phyloP scores from a whole-genome alignment of 92 coral and sea anemone species.

The Actinernus sp. region DNA sequence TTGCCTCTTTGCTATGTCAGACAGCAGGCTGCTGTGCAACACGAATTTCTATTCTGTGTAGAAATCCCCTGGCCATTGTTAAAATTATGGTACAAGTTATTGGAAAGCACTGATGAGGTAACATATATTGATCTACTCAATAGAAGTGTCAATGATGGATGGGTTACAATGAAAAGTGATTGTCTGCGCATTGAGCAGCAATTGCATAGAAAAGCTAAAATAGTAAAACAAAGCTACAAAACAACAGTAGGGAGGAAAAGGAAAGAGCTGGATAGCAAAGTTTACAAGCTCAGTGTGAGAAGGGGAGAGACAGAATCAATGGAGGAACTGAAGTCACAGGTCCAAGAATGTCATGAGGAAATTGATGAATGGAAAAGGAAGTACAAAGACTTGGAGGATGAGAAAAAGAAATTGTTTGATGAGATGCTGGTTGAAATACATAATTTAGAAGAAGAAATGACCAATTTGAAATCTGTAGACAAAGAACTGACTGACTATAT shows the following conservation, averaged over 20 bases:
- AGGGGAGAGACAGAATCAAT: constrained; percentile 61
- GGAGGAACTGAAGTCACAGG: constrained; percentile 31
- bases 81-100: constrained; percentile 31
- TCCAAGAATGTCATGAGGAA: constrained; percentile 36
- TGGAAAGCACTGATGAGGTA: constrained; percentile 20
- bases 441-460: constrained; percentile 20
- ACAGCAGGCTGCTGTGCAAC: constrained; percentile 33
- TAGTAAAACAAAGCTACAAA: constrained; percentile 24
- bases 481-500: constrained; percentile 45
- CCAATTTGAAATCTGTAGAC: constrained; percentile 23
- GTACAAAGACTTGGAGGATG: constrained; percentile 35
- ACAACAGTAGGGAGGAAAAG: constrained; percentile 55
- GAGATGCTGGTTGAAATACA: constrained; percentile 31
- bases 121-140: constrained; percentile 69
- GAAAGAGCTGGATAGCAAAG: constrained; percentile 31
- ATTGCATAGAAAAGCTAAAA: constrained; percentile 32
- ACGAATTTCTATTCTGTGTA: constrained; percentile 66
- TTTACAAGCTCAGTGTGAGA: constrained; percentile 42
- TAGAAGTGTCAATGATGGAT: constrained; percentile 47
- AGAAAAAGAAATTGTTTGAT: constrained; percentile 22
- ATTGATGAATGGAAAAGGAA: constrained; percentile 26
- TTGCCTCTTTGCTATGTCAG: constrained; percentile 53
- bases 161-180: constrained; percentile 48
- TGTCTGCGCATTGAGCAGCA: constrained; percentile 56
- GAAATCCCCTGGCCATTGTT: constrained; percentile 70